Evolutionary conservation across 2,113 vertebrate genomes (phyloP), one percentile per base, ranked within the genome.

Genomic region (Hydrolagus affinis): DNA sequence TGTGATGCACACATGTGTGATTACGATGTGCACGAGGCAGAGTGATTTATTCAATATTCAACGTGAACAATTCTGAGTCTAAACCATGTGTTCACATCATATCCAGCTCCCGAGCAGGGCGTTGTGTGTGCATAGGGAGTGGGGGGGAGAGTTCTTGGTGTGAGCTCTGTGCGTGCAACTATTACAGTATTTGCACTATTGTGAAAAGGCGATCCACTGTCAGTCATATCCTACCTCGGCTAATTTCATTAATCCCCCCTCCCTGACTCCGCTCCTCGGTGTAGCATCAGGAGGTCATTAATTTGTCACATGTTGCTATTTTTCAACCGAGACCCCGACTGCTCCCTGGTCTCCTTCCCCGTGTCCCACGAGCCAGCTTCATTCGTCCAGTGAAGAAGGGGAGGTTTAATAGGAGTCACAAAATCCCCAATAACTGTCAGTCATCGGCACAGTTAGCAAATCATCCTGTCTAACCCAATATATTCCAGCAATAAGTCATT

Each of bases 191-290:
- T 83, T 83, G 78, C 62, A 68, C 78, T 64, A 25, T 66, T 60
- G 62, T 83, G 64, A 83, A 83, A 44, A 44, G 93, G 93, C 93
- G 91, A 92, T 92, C 92, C 88, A 93, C 92, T 94, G 94, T 94
- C 92, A 93, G 92, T 94, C 93, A 93, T 95, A 94, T 95, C 94
- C 94, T 94, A 92, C 94, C 92, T 93, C 92, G 94, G 94, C 94
- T 95, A 95, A 95, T 95, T 95, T 94, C 94, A 95, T 95, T 95
- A 95, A 95, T 95, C 94, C 95, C 94, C 94, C 93, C 44, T 44
- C 44, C 44, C 92, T 93, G 93, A 94, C 93, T 93, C 93, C 90
- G 92, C 93, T 93, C 92, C 92, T 93, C 93, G 93, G 94, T 94
- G 94, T 94, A 94, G 88, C 92, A 94, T 94, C 91, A 90, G 92